A percentile compares a stretch with the other conserved stretches of the same genome.
These are phyloP conservation scores for Ranitomeya variabilis DNA, from an alignment of 2,113 vertebrate genomes.

Conservation along the genomic window DNA sequence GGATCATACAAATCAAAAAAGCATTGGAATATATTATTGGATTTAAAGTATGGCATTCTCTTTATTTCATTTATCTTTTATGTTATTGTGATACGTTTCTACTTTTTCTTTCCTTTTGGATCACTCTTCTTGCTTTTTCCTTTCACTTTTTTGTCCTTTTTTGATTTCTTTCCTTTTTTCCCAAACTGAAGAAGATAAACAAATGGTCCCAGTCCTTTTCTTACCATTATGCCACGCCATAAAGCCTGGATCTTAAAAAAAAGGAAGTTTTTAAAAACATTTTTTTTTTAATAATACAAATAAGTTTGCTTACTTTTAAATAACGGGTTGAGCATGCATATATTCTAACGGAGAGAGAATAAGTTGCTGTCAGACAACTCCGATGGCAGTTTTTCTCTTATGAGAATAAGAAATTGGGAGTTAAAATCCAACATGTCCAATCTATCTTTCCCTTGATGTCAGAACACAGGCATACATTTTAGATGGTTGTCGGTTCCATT, in stretches of 20 bases:
- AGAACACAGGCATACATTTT: too few relatives aligned
- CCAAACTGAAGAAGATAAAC: slow-evolving; percentile 57
- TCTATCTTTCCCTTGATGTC: too few relatives aligned
- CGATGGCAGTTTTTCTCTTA: not conserved
- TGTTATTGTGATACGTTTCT: not conserved
- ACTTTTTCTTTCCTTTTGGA: slow-evolving; percentile 65
- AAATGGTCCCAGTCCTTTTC: slow-evolving; percentile 60
- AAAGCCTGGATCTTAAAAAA: slow-evolving; percentile 67
- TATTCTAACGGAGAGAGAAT: too few relatives aligned
- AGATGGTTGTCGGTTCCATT: too few relatives aligned
- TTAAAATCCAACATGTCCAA: too few relatives aligned
- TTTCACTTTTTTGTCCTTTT: slow-evolving; percentile 62
- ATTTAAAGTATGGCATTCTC: too few relatives aligned
- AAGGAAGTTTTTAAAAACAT: not conserved
- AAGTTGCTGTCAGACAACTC: not conserved
- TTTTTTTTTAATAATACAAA: not conserved
- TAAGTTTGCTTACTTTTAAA: not conserved
- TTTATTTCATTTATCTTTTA: not conserved
- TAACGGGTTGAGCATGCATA: not conserved
- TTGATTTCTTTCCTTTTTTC: slow-evolving; percentile 63
- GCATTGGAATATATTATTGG: too few relatives aligned
- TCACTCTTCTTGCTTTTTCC: slow-evolving; percentile 58
- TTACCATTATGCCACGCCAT: slow-evolving; percentile 64
- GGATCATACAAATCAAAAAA: too few relatives aligned
- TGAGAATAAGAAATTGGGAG: too few relatives aligned